phyloP scores from a whole-genome alignment of 2,113 vertebrate genomes.

The Sclerurus mexicanus region DNA sequence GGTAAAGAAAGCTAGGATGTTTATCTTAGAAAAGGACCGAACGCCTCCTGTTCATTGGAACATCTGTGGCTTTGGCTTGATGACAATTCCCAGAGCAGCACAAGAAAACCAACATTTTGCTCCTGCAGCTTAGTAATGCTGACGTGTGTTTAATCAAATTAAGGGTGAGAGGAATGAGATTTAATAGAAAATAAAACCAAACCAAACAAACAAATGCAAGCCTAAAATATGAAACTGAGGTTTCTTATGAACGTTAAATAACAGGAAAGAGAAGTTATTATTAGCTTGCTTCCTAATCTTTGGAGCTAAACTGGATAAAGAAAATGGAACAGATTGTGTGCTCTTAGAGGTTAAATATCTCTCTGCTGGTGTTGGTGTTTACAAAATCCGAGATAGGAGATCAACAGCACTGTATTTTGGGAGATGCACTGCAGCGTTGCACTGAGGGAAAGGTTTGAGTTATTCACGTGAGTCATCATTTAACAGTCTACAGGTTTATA shows the following conservation, averaged over 20 bases:
- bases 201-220: background rate
- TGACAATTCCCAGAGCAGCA: slow-evolving; percentile 35
- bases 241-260: background rate
- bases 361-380: background rate
- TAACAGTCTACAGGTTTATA: background rate
- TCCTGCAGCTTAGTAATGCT: background rate
- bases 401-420: background rate
- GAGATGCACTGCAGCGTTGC: background rate
- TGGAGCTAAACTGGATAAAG: background rate
- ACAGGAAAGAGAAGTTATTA: background rate
- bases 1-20: slow-evolving; percentile 9
- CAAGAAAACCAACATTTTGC: background rate
- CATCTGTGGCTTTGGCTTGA: slow-evolving; percentile 35
- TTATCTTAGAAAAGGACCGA: slow-evolving; percentile 43
- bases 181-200: background rate
- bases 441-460: background rate
- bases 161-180: background rate
- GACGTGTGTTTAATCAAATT: background rate
- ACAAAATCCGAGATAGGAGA: background rate
- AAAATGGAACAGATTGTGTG: background rate
- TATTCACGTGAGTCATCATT: background rate
- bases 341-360: background rate
- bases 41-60: background rate
- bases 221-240: background rate
- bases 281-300: background rate